phyloP scores from a whole-genome alignment of 2,113 vertebrate genomes.

The Daboia siamensis region DNA sequence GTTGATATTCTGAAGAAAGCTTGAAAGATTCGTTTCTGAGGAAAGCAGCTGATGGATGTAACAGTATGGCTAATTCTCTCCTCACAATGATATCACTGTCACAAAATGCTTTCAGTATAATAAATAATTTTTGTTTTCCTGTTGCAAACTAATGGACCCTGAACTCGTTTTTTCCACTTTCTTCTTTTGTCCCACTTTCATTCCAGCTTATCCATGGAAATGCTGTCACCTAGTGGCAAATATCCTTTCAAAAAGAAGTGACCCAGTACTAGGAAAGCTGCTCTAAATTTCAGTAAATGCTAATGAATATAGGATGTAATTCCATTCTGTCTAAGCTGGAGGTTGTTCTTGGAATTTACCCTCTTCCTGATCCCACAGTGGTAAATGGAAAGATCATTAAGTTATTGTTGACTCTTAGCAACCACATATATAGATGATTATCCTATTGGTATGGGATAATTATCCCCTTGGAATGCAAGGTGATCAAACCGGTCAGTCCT shows the following conservation, averaged over 20 bases:
- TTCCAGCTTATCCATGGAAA: neutral
- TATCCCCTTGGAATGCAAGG: no score
- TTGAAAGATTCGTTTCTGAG: neutral
- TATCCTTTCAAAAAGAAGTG: neutral
- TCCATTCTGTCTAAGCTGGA: neutral
- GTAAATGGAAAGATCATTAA: neutral
- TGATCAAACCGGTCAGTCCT: no score
- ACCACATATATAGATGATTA: neutral
- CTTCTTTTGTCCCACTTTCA: accelerated
- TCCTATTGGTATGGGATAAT: neutral
- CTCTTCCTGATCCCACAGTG: neutral
- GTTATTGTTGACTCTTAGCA: neutral
- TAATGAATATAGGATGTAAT: neutral
- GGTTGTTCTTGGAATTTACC: neutral
- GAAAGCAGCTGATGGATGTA: neutral
- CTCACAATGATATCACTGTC: neutral
- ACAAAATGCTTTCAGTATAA: neutral
- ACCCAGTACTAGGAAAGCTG: neutral
- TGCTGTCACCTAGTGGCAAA: conserved; percentile 54
- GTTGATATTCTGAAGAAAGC: neutral
- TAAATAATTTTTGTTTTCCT: neutral
- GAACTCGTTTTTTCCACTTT: neutral
- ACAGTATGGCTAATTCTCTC: neutral
- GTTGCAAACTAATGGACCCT: neutral
- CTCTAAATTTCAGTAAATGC: neutral